phyloP scores from a whole-genome alignment of 1,140 invertebrate species.

The Drosophila mayri region DNA sequence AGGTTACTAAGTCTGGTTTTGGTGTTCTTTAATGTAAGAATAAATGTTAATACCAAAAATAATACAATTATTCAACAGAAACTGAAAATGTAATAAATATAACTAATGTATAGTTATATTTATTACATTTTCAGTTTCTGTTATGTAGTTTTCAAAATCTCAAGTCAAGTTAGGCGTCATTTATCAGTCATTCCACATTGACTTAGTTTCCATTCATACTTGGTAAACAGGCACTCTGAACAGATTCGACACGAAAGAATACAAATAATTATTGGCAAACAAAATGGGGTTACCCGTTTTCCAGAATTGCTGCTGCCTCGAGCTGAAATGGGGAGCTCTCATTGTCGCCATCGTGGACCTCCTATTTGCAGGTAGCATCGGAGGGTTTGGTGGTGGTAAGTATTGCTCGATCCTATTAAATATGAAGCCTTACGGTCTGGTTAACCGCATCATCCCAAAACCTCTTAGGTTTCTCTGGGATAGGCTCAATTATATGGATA shows the following conservation, averaged over 20 bases:
- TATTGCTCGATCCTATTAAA: neutral
- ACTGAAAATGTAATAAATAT: too few relatives aligned
- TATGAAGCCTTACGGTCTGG: neutral
- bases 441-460: neutral
- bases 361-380: accelerated
- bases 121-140: neutral
- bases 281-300: slow-evolving; percentile 4
- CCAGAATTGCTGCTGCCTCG: slow-evolving; percentile 3
- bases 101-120: too few relatives aligned
- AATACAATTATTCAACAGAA: too few relatives aligned
- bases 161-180: neutral
- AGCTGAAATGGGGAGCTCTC: slow-evolving; percentile 39
- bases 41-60: too few relatives aligned
- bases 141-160: neutral
- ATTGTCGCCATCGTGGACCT: slow-evolving; percentile 17
- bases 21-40: too few relatives aligned
- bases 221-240: too few relatives aligned
- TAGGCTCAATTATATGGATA: accelerated
- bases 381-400: neutral
- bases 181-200: neutral
- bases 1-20: too few relatives aligned
- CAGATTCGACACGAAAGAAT: neutral
- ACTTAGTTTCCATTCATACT: neutral
- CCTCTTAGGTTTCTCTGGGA: neutral
- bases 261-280: neutral